phyloP scores from a whole-genome alignment of 1,140 invertebrate species.

The Zaprionus nigranus region DNA sequence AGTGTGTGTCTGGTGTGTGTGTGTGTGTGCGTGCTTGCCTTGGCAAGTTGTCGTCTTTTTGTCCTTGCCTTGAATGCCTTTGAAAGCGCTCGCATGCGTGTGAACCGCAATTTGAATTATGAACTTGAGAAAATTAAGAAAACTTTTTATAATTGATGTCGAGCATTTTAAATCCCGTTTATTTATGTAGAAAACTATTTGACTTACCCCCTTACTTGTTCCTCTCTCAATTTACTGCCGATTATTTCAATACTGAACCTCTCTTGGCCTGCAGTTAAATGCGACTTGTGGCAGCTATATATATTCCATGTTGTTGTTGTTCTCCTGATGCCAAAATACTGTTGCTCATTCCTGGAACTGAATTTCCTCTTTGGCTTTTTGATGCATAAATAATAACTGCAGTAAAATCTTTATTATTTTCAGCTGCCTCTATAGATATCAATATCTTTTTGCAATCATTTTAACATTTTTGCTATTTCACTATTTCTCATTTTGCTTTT shows the following conservation, averaged over 20 bases:
- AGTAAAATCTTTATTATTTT: neutral
- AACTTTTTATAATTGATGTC: conserved; percentile 78
- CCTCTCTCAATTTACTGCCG: conserved; percentile 35
- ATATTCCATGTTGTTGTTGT: neutral
- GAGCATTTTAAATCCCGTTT: conserved; percentile 71
- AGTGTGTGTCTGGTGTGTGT: neutral
- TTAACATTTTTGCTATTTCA: neutral
- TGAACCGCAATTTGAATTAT: conserved; percentile 70
- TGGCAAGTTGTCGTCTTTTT: conserved; percentile 53
- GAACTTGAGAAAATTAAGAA: conserved; percentile 73
- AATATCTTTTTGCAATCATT: neutral
- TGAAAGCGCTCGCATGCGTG: conserved; percentile 56
- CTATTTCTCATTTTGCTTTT: neutral
- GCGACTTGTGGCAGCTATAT: neutral
- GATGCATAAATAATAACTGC: neutral
- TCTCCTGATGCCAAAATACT: neutral
- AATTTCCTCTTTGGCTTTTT: neutral
- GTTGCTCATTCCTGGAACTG: neutral
- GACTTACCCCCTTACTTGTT: conserved; percentile 30
- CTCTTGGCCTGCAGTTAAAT: neutral
- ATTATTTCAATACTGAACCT: conserved; percentile 19
- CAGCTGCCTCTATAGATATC: neutral
- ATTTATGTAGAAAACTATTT: conserved; percentile 25
- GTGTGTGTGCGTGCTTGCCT: conserved; percentile 12
- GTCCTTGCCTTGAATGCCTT: conserved; percentile 37